Percentiles rank a stretch among this genome's conserved stretches.
Evolutionary conservation across 2,888 invertebrate species (phyloP).

Genomic region (Escarpia spicata): DNA sequence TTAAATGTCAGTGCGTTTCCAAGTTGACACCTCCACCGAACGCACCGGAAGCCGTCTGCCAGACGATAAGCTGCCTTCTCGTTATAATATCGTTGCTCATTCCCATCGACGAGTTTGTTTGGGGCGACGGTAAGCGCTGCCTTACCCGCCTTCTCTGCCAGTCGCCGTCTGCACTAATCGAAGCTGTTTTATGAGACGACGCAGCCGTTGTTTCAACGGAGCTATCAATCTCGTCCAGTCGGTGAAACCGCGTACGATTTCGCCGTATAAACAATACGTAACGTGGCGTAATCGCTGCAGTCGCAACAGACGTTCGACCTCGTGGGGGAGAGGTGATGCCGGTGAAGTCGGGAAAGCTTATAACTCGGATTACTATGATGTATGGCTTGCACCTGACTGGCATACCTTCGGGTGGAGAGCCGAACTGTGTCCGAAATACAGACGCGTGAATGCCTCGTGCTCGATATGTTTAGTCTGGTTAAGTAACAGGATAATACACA

Average conservation of each 20-base stretch:
- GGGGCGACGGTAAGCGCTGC: not conserved
- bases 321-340: not conserved
- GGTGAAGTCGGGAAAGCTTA: not conserved
- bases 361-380: not conserved
- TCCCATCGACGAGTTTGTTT: not conserved
- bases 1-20: not conserved
- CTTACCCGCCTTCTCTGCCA: not conserved
- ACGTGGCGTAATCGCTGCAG: not conserved
- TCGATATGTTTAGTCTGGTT: not conserved
- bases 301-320: not conserved
- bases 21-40: not conserved
- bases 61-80: not conserved
- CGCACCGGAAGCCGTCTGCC: not conserved
- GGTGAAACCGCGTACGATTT: not conserved
- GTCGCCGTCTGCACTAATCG: not conserved
- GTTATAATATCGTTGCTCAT: not conserved
- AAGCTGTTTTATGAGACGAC: not conserved
- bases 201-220: not conserved
- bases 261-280: conserved; percentile 10
- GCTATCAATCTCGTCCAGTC: not conserved
- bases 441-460: not conserved
- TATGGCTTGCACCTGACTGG: not conserved
- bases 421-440: not conserved
- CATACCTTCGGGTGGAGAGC: not conserved
- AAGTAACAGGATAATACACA: not conserved